Evolutionary conservation across 2,113 vertebrate species (phyloP).

Genomic region (Silurus meridionalis): DNA sequence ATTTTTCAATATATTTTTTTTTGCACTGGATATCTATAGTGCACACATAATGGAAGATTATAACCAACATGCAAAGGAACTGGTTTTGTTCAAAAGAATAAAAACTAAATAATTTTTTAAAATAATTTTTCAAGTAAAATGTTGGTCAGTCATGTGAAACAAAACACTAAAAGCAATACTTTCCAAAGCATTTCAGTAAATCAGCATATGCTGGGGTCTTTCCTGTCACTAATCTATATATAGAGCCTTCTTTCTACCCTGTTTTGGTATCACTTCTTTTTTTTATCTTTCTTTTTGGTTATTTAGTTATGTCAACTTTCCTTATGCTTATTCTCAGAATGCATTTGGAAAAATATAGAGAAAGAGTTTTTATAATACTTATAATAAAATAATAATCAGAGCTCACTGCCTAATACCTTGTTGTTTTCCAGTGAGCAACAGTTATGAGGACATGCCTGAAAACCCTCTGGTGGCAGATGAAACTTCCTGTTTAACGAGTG

Average conservation of each 20-base stretch:
- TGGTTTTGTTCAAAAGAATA: background rate
- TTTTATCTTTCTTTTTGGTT: background rate
- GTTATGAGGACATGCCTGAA: constrained; percentile 41
- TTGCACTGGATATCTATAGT: background rate
- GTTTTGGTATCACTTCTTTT: constrained; percentile 1
- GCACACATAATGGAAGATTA: background rate
- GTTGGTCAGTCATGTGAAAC: background rate
- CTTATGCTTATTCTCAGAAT: background rate
- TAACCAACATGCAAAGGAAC: background rate
- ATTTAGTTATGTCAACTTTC: background rate
- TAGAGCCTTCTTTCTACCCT: background rate
- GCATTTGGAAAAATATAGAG: too few species aligned
- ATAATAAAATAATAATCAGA: background rate
- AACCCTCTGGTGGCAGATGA: background rate
- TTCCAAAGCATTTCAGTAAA: background rate
- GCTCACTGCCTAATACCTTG: background rate
- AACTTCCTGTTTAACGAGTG: background rate
- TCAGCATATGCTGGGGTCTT: background rate
- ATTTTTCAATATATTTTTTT: background rate
- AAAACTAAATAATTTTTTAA: background rate
- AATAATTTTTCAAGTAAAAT: background rate
- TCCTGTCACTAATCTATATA: background rate
- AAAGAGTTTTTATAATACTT: background rate
- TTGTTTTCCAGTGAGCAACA: constrained; percentile 8
- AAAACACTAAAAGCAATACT: background rate